phyloP scores from a whole-genome alignment of 2,113 vertebrate genomes.

The Dicentrarchus labrax region DNA sequence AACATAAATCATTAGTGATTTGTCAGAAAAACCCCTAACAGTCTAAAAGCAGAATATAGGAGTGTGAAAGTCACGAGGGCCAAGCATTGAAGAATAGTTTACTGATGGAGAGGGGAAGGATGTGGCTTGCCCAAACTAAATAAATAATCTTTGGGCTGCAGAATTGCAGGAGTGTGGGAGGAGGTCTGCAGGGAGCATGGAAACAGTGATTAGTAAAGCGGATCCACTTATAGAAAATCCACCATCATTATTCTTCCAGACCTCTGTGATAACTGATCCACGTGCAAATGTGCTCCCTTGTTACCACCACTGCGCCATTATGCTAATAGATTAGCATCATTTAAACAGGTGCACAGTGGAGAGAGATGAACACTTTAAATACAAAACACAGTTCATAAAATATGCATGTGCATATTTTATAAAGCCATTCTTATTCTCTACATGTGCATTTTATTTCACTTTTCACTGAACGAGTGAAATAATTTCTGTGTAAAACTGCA shows the following conservation, averaged over 20 bases:
- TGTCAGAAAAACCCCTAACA: neutral
- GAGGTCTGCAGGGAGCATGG: slow-evolving; percentile 64
- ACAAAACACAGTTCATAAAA: slow-evolving; percentile 14
- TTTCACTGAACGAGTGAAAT: neutral
- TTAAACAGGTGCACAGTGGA: neutral
- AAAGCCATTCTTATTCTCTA: neutral
- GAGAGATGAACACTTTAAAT: slow-evolving; percentile 9
- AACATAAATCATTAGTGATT: slow-evolving; percentile 19
- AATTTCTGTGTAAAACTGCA: neutral
- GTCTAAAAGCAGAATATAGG: slow-evolving; percentile 6
- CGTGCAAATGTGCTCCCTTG: neutral
- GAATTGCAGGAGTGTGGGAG: slow-evolving; percentile 68
- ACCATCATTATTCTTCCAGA: slow-evolving; percentile 60
- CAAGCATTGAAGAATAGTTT: slow-evolving; percentile 1
- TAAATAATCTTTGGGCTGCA: slow-evolving; percentile 64
- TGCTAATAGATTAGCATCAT: slow-evolving; percentile 14
- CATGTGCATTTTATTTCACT: neutral
- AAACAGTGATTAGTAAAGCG: slow-evolving; percentile 73
- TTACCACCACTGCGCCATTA: neutral
- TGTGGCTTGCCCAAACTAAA: slow-evolving; percentile 51
- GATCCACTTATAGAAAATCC: slow-evolving; percentile 63
- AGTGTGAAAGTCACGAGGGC: slow-evolving; percentile 2
- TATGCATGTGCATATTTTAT: neutral
- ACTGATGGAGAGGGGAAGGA: slow-evolving; percentile 26
- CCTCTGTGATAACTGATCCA: slow-evolving; percentile 45